phyloP scores from a whole-genome alignment of 2,888 invertebrate genomes.

The Dichetophora obliterata region DNA sequence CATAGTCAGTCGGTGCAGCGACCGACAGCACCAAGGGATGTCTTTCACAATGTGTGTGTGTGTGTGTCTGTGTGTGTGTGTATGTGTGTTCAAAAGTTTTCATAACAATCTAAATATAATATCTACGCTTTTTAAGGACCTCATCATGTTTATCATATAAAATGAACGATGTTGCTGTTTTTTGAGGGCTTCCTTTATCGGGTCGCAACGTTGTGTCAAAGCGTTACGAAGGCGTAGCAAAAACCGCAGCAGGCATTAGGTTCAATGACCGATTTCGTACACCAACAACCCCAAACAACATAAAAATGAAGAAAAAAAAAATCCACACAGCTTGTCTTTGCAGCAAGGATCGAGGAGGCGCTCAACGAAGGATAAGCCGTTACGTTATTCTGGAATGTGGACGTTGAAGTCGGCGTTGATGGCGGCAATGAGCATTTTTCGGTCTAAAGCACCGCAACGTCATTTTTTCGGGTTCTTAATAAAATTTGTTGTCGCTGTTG shows the following conservation, averaged over 20 bases:
- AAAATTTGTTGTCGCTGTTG: not conserved
- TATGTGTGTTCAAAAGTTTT: not conserved
- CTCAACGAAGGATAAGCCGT: slow-evolving; percentile 43
- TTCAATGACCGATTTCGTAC: slow-evolving; percentile 43
- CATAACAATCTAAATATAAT: slow-evolving; percentile 17
- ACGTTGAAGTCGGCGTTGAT: slow-evolving; percentile 26
- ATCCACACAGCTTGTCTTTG: not conserved
- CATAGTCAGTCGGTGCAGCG: not conserved
- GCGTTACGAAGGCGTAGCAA: slow-evolving; percentile 44
- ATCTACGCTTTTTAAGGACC: slow-evolving; percentile 24
- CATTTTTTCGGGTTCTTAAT: slow-evolving; percentile 34
- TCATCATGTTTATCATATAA: slow-evolving; percentile 15
- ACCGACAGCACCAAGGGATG: not conserved
- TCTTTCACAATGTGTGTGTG: not conserved
- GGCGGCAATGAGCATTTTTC: slow-evolving; percentile 31
- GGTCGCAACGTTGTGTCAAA: slow-evolving; percentile 13
- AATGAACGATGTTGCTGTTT: not conserved
- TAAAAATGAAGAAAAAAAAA: not conserved
- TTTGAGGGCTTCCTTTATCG: not conserved
- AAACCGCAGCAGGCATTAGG: slow-evolving; percentile 3
- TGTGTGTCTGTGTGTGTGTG: not conserved
- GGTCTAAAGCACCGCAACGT: slow-evolving; percentile 37
- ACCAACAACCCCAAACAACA: slow-evolving; percentile 26
- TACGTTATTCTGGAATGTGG: slow-evolving; percentile 41
- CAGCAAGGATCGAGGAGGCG: not conserved